These are phyloP conservation scores for Heteromurus nitidus DNA, from an alignment of 2,888 invertebrate species.

Conservation along the genomic window DNA sequence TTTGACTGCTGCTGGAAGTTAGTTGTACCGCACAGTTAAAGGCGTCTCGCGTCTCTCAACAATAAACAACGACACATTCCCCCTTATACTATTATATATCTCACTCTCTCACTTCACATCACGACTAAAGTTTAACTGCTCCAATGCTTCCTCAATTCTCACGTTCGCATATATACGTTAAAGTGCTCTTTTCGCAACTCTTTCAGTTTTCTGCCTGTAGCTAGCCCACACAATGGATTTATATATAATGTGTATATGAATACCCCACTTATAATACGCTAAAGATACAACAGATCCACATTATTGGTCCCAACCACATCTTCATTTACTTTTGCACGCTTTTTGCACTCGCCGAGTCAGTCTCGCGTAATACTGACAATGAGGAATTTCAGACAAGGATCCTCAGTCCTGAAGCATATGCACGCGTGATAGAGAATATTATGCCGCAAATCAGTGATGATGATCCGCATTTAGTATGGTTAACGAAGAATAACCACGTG, in stretches of 20 bases:
- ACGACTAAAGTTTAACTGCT: conserved; percentile 9
- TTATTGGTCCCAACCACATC: background rate
- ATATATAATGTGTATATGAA: background rate
- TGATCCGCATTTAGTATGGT: no score
- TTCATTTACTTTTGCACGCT: no score
- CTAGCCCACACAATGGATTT: background rate
- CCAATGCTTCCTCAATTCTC: conserved; percentile 22
- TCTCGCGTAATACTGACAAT: no score
- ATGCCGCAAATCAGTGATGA: no score
- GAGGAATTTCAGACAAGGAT: no score
- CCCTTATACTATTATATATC: no score
- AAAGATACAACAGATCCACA: background rate
- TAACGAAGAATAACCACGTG: no score
- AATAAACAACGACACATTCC: conserved; percentile 45
- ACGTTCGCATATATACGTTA: background rate
- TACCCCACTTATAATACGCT: background rate
- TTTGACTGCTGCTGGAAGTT: conserved; percentile 59
- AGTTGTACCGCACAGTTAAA: conserved; percentile 37
- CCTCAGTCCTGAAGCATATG: no score
- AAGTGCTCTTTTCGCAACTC: background rate
- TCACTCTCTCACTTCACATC: conserved; percentile 11
- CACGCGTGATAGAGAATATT: no score
- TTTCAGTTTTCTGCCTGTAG: background rate
- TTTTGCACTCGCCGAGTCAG: no score
- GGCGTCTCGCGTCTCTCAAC: conserved; percentile 47